Base-by-base conservation (phyloP, 2,888 invertebrate species). In the Amphiduros pacificus region DNA sequence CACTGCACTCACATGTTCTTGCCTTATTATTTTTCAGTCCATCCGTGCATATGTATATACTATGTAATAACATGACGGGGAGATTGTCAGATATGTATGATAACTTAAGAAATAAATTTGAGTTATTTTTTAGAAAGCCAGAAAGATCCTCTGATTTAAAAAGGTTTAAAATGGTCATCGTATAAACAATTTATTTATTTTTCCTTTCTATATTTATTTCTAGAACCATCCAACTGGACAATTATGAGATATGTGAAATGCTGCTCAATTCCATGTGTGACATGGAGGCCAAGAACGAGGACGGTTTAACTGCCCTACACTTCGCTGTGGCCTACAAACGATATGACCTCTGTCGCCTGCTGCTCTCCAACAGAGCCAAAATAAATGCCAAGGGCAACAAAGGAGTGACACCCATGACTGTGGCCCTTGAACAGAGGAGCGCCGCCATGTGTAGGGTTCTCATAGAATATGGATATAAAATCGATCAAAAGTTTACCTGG, bases 321-420 rank as follows among this genome's bases (percentile, higher is more conserved):
- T 77, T 67, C 41, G 75, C 76, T 5, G 75, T 78, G 1, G 76
- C 73, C 0, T 76, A 74, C 64, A 58, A 71, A 24, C 64, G 78
- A 6, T 78, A 77, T 59, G 72, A 73, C 11, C 76, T 78, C 36
- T 71, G 71, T 40, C 73, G 76, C 50, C 65, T 73, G 24, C 66
- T 79, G 14, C 68, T 79, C 11, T 22, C 44, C 49, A 74, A 71
- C 52, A 65, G 70, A 27, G 68, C 72, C 51, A 73, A 76, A 52
- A 65, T 77, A 29, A 69, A 75, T 44, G 71, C 75, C 5, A 70
- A 69, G 49, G 75, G 74, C 40, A 69, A 73, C 49, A 63, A 71
- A 26, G 78, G 78, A 5, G 70, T 78, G 2, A 77, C 78, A 1
- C 67, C 77, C 31, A 74, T 79, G 76, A 71, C 77, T 1, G 67